Conservation (phyloP, 1,140 invertebrate species). For the Hesperophylax magnus region DNA sequence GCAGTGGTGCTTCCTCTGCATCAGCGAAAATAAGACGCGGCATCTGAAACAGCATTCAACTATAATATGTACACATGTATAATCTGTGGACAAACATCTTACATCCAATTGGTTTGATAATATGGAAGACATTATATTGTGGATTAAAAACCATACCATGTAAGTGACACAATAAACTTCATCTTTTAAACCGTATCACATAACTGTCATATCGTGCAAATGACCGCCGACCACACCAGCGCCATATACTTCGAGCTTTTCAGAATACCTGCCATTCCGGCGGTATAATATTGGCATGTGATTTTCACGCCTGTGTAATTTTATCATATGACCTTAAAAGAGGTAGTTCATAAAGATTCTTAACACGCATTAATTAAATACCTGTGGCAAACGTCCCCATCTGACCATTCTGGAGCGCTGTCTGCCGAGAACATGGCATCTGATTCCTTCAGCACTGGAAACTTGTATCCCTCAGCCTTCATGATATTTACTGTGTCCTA, state of each 20-base stretch:
- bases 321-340: too few relatives aligned
- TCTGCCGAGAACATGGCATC: slow-evolving; percentile 99
- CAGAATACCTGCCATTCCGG: too few relatives aligned
- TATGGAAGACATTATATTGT: too few relatives aligned
- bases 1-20: slow-evolving; percentile 96
- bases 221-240: background rate
- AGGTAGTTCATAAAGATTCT: too few relatives aligned
- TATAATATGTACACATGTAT: background rate
- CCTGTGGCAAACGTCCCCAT: slow-evolving; percentile 93
- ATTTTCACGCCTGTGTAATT: too few relatives aligned
- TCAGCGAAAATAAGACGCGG: slow-evolving; percentile 84
- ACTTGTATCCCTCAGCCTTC: slow-evolving; percentile 94
- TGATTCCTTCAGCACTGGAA: slow-evolving; percentile 94
- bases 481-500: slow-evolving; percentile 94
- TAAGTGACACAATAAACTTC: too few relatives aligned
- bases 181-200: too few relatives aligned
- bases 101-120: too few relatives aligned
- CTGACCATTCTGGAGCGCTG: slow-evolving; percentile 96
- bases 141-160: too few relatives aligned
- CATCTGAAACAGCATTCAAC: slow-evolving; percentile 73
- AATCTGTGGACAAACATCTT: too few relatives aligned
- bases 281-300: too few relatives aligned
- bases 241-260: too few relatives aligned
- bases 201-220: background rate
- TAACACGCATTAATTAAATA: slow-evolving; percentile 44